phyloP scores from a whole-genome alignment of 2,797 vertebrate species.

The Masticophis lateralis region DNA sequence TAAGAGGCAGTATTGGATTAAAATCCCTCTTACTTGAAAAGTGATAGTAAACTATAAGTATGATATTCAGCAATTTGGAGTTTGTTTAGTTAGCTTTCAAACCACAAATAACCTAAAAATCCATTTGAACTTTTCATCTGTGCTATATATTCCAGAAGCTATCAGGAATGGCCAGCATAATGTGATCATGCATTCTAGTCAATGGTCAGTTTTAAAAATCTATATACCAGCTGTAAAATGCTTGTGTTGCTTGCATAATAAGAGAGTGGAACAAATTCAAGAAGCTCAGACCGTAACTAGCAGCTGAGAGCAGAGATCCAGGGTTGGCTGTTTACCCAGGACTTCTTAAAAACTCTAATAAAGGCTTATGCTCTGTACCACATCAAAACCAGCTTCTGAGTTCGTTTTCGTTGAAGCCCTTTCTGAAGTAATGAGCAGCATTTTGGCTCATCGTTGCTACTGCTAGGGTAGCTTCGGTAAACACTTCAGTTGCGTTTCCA shows the following conservation, averaged over 20 bases:
- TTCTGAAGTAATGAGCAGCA: background rate
- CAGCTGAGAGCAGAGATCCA: conserved; percentile 9
- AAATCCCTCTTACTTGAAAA: background rate
- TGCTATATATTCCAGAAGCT: background rate
- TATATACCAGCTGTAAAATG: conserved; percentile 1
- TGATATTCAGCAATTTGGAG: background rate
- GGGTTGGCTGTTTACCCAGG: conserved; percentile 7
- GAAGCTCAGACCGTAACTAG: background rate
- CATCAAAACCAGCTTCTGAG: background rate
- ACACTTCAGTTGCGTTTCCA: background rate
- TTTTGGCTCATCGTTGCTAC: background rate
- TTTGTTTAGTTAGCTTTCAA: background rate
- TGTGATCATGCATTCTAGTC: no score
- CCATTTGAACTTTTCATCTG: background rate
- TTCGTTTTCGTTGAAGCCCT: background rate
- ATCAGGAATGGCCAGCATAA: background rate
- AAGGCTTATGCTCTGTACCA: background rate
- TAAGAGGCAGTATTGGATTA: background rate
- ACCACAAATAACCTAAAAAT: background rate
- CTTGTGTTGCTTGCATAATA: conserved; percentile 11
- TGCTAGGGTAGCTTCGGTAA: background rate
- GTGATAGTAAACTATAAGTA: background rate
- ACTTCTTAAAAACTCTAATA: background rate
- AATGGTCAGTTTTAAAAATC: background rate
- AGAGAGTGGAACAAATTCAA: background rate